Evolutionary conservation across 2,113 vertebrate genomes (phyloP), one percentile per base, ranked within the genome.

Genomic region (Connochaetes taurinus): DNA sequence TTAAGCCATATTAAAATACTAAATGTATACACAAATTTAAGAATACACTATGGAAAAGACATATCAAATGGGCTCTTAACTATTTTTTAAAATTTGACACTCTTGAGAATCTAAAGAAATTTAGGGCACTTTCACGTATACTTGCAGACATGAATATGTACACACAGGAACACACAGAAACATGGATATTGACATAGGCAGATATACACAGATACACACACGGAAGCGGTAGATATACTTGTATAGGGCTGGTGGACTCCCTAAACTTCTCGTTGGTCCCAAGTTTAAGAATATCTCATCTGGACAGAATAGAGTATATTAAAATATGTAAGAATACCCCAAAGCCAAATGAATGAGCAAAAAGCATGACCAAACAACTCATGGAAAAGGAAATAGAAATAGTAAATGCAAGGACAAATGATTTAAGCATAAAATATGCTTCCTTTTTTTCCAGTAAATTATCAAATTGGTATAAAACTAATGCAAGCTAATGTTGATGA

Each of bases 401-500:
- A 64, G 33, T 8, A 50, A 90, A 64, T 7, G 7, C 50, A 90
- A 90, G 43, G 57, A 36, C 85, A 74, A 58, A 36, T 76, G 27
- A 67, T 95, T 97, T 67, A 96, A 47, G 47, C 57, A 93, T 55
- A 76, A 94, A 96, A 94, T 92, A 40, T 9, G 23, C 53, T 87
- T 47, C 25, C 36, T 23, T 62, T 64, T 81, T 83, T n/a, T 40
- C n/a, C 43, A 88, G n/a, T 50, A 64, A 67, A 86, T 93, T 64
- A 52, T 81, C 87, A 88, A 50, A 89, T 64, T 58, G 58, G 14
- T 88, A 82, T 81, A 43, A 92, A 94, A 74, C 87, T 64, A 96
- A 98, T 92, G 87, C 76, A 95, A 92, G 55, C 83, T 40, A 93
- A 91, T 31, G 55, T 90, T 80, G 60, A 74, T 76, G 84, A 95